Base-by-base conservation (phyloP, 2,888 invertebrate species). In the Sceliomorpha sp. region DNA sequence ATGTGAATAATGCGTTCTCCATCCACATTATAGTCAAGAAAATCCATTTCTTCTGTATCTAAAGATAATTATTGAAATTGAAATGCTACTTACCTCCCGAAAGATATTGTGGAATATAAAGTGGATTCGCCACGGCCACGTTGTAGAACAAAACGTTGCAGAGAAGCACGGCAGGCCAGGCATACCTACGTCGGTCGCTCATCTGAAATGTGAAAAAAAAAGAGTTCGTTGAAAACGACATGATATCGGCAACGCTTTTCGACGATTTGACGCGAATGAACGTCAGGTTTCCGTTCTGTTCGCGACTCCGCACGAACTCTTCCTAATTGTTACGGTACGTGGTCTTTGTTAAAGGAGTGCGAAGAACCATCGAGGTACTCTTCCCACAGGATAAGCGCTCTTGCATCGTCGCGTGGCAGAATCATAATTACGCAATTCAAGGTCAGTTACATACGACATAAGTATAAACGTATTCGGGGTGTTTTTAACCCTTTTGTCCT, bases 81-180 rank as follows among this genome's bases (percentile, higher is more conserved):
- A n/a, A n/a, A n/a, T n/a, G n/a, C n/a, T 45, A 80, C 85, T 83
- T 78, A 84, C 87, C 85, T 70, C 83, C 86, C 32, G 85, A 77
- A 27, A 86, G 76, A 68, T 86, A 86, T 71, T 87, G 86, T 24
- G 85, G 84, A 45, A 80, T 77, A 60, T 80, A 85, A 56, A 87
- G 79, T 26, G 87, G 87, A 40, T 75, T 78, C 48, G 78, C 79
- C 37, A 75, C 37, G n/a, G 73, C 74, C 45, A 70, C 26, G 34
- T 70, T 51, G 15, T 72, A 66, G 64, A 84, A 67, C 63, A 83
- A 66, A 50, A 76, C 60, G 42, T 74, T 80, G 64, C 72, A 73
- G 24, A 84, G 64, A 24, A 84, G 72, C 60, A 80, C 59, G 64
- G 73, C 8, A 44, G 74, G 63, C 80, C 79, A 80, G 47, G 69